These are phyloP conservation scores for Cheumatopsyche charites DNA, from an alignment of 1,140 invertebrate species.

Conservation along the genomic window DNA sequence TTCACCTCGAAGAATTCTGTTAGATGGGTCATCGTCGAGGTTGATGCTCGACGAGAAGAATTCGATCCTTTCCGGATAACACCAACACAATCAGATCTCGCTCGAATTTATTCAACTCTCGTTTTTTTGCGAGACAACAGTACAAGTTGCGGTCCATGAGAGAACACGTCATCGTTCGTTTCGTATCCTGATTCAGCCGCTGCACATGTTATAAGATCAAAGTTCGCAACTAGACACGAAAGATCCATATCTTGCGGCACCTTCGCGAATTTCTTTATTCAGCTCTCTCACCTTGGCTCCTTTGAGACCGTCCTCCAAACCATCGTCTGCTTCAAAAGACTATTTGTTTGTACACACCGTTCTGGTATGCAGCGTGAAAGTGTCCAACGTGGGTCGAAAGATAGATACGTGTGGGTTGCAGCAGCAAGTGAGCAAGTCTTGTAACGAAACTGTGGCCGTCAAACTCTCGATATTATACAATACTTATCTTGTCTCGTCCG, in stretches of 20 bases:
- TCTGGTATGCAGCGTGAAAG: constrained; percentile 20
- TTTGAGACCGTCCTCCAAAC: too few species aligned
- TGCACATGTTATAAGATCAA: constrained; percentile 12
- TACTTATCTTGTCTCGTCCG: background rate
- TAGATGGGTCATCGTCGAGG: too few species aligned
- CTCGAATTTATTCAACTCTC: too few species aligned
- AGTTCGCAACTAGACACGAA: background rate
- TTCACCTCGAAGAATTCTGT: too few species aligned
- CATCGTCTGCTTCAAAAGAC: too few species aligned
- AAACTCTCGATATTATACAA: background rate
- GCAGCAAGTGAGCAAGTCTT: background rate
- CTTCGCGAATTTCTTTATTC: too few species aligned
- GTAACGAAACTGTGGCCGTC: constrained; percentile 4
- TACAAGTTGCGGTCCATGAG: constrained; percentile 8
- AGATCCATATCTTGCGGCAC: too few species aligned
- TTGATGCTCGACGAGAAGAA: background rate
- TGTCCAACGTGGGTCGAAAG: constrained; percentile 8
- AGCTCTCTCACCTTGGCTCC: too few species aligned
- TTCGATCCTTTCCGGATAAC: constrained; percentile 9
- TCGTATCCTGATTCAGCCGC: background rate
- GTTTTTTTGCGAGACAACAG: constrained; percentile 1
- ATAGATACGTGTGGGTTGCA: background rate
- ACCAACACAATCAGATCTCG: too few species aligned
- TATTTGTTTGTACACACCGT: background rate
- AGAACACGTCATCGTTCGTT: constrained; percentile 23